phyloP scores from a whole-genome alignment of 2,888 invertebrate species.

The Pyrrhosoma nymphula region DNA sequence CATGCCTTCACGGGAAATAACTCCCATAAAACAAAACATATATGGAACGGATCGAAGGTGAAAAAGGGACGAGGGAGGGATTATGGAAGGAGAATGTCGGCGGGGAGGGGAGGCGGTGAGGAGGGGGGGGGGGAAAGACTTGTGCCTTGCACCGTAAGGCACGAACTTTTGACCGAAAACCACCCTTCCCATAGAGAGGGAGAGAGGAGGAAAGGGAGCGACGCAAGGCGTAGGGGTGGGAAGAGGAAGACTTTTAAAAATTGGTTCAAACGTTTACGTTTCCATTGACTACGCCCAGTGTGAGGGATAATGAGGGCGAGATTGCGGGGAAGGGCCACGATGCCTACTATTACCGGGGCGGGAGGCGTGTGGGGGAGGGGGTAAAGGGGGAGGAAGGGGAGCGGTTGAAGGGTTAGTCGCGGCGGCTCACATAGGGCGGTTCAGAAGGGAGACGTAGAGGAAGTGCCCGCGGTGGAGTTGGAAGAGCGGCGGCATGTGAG shows the following conservation, averaged over 20 bases:
- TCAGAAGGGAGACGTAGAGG: background rate
- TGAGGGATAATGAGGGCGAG: constrained; percentile 14
- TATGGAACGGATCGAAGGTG: constrained; percentile 17
- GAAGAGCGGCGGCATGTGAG: background rate
- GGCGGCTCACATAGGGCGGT: background rate
- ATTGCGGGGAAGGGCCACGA: constrained; percentile 8
- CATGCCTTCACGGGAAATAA: constrained; percentile 32
- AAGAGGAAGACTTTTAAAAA: constrained; percentile 38
- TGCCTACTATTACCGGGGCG: constrained; percentile 48
- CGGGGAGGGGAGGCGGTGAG: background rate
- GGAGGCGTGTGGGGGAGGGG: background rate
- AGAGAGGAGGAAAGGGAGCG: background rate
- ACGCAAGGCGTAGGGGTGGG: background rate
- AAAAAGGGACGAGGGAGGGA: background rate
- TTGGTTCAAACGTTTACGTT: constrained; percentile 41
- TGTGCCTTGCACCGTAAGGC: constrained; percentile 25
- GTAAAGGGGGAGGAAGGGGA: background rate
- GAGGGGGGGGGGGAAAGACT: background rate
- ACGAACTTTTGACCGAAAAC: constrained; percentile 18
- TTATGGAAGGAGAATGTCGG: no score
- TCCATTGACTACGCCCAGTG: constrained; percentile 31
- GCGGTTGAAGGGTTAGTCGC: constrained; percentile 9
- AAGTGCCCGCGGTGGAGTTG: background rate
- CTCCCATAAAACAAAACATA: constrained; percentile 30
- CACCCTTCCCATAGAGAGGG: background rate